Base-by-base conservation (phyloP, 53 echinoderm and acorn worm species). In the Luidia sarsii region DNA sequence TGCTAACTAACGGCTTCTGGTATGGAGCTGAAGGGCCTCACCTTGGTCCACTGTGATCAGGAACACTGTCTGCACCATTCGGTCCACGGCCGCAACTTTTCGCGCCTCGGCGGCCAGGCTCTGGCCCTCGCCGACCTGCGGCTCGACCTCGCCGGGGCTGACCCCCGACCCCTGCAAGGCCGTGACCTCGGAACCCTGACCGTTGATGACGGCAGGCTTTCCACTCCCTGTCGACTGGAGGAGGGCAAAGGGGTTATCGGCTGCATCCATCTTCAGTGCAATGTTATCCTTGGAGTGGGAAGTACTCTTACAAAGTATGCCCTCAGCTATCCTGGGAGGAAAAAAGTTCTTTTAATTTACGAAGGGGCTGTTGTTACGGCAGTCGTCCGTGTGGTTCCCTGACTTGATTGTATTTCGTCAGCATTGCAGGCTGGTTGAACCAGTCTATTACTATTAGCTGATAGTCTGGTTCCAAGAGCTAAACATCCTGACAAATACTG, bases 1-100 rank as follows among this genome's bases (percentile, higher is more conserved):
- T 63, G 10, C 2, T 63, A 18, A 33, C 4, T 35, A 15, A 32
- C 35, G 28, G 4, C 16, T n/a, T n/a, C n/a, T n/a, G n/a, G n/a
- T n/a, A n/a, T n/a, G n/a, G n/a, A n/a, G n/a, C n/a, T n/a, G n/a
- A n/a, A n/a, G 56, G n/a, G n/a, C 25, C 60, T 81, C 82, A 95
- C 95, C 92, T 50, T 87, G 80, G 68, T 95, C 92, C 32, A 95
- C 84, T 27, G 95, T 95, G 14, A 95, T 84, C 13, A 89, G 90
- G 53, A 95, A 95, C 15, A 95, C 51, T 27, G 67, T 84, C 82
- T 95, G 92, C 14, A 95, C 92, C 74, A 91, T 82, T 4, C 79
- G 48, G 51, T 92, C 92, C 16, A 89, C 46, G 16, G 29, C 62
- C 60, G 59, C 60, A 7, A 77, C 60, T 30, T 61, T 57, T 45